Conservation (phyloP, 2,888 invertebrate genomes). For the Phanerotoma sp. region DNA sequence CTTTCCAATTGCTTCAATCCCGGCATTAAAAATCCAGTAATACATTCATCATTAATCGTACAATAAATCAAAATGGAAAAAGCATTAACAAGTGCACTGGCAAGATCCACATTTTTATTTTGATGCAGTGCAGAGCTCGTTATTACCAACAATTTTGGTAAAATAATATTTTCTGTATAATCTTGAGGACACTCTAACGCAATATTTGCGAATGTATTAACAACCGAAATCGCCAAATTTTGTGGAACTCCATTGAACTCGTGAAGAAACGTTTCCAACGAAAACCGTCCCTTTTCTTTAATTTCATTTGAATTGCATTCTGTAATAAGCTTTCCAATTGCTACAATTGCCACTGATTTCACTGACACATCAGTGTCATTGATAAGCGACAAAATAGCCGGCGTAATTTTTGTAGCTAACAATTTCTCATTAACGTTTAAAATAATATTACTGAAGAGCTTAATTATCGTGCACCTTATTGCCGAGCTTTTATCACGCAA, state of each 20-base stretch:
- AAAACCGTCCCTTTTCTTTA: conserved; percentile 62
- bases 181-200: conserved; percentile 62
- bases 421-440: conserved; percentile 61
- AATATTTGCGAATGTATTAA: conserved; percentile 64
- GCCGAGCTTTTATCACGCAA: conserved; percentile 67
- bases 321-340: conserved; percentile 64
- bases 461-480: conserved; percentile 65
- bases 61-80: conserved; percentile 64
- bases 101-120: conserved; percentile 62
- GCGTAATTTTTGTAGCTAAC: conserved; percentile 64
- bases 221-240: conserved; percentile 61
- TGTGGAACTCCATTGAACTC: conserved; percentile 48
- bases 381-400: conserved; percentile 71
- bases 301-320: conserved; percentile 59
- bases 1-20: conserved; percentile 61
- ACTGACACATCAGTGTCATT: conserved; percentile 68
- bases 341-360: conserved; percentile 65
- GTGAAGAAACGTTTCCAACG: conserved; percentile 54
- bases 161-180: conserved; percentile 64
- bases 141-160: conserved; percentile 64
- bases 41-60: conserved; percentile 59
- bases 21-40: conserved; percentile 58
- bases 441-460: conserved; percentile 63
- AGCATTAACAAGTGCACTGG: conserved; percentile 65
- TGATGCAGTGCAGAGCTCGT: conserved; percentile 63